A percentile compares a stretch with the other conserved stretches of the same genome.
phyloP scores from a whole-genome alignment of 2,113 vertebrate genomes.

The Onychostruthus taczanowskii region DNA sequence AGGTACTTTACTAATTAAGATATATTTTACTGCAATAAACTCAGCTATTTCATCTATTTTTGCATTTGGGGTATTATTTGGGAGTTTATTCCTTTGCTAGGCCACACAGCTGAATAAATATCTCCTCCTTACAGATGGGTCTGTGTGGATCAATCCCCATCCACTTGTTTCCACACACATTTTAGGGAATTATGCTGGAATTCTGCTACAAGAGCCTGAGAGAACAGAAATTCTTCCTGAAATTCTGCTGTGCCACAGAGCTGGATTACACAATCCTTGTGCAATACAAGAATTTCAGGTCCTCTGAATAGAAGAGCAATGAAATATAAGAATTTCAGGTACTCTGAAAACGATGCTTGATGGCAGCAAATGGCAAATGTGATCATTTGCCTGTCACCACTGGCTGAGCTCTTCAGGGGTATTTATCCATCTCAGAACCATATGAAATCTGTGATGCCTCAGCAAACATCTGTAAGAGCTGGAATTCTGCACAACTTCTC shows the following conservation, averaged over 20 bases:
- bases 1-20: constrained; percentile 37
- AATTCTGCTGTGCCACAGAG: not conserved
- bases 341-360: not conserved
- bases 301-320: not conserved
- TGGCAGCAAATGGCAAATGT: not conserved
- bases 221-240: not conserved
- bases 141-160: not conserved
- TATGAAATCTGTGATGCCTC: constrained; percentile 14
- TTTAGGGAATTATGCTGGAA: not conserved
- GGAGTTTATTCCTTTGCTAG: not conserved
- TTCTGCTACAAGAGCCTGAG: not conserved
- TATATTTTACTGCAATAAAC: constrained; percentile 15
- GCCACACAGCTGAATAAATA: not conserved
- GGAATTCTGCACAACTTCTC: not conserved
- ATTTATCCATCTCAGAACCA: not conserved
- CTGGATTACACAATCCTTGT: not conserved
- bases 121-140: not conserved
- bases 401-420: not conserved
- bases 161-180: not conserved
- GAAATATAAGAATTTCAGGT: not conserved
- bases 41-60: not conserved
- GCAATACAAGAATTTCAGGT: not conserved
- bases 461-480: constrained; percentile 9
- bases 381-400: not conserved
- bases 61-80: not conserved